Conservation (phyloP, 2,797 vertebrate genomes). For the Pyrrhura leucotis region DNA sequence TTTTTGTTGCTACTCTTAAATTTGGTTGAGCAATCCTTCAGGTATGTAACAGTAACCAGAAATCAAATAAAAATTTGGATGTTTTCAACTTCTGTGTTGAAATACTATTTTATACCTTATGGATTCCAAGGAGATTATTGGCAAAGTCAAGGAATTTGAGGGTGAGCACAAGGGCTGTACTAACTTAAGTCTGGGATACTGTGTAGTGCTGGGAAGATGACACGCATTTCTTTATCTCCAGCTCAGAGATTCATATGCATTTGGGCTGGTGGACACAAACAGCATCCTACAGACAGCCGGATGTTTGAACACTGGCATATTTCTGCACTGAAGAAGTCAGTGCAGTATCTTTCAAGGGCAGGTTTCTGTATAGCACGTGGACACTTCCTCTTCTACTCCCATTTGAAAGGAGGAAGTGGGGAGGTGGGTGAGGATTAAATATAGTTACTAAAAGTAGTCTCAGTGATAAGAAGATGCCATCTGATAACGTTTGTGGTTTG, state of each 20-base stretch:
- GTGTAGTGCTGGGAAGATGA: background rate
- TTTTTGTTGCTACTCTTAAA: background rate
- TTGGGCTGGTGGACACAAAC: background rate
- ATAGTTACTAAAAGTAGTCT: background rate
- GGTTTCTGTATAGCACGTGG: background rate
- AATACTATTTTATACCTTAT: background rate
- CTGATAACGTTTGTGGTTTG: background rate
- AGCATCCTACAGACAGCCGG: background rate
- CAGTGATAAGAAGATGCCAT: background rate
- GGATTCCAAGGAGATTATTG: background rate
- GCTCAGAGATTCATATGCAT: background rate
- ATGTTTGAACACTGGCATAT: background rate
- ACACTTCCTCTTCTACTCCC: background rate
- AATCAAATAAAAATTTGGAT: background rate
- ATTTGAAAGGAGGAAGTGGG: conserved; percentile 2
- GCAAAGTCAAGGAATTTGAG: background rate
- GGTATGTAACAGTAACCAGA: background rate
- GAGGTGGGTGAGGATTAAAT: background rate
- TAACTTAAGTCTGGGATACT: background rate
- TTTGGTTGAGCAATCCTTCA: background rate
- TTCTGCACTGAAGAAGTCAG: background rate
- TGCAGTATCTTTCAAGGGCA: background rate
- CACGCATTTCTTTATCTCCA: background rate
- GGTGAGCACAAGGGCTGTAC: background rate
- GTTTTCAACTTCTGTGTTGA: background rate